Evolutionary conservation across 2,113 vertebrate genomes (phyloP), one percentile per base, ranked within the genome.

Genomic region (Ammodramus savannarum): DNA sequence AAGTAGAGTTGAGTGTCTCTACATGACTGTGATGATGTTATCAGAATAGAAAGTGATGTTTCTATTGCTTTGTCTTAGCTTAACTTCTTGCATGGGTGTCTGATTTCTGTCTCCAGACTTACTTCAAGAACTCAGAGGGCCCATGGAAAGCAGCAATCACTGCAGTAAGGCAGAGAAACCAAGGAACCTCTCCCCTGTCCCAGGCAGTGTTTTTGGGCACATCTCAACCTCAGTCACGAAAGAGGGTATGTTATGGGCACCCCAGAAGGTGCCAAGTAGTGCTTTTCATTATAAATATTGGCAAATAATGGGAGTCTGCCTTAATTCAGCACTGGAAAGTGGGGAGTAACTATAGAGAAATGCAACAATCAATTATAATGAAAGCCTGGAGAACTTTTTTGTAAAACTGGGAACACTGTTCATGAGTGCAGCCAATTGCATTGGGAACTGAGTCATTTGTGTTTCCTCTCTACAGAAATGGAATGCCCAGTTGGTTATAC

Each of bases 131-230:
- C 91, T 94, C 98, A 63, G 98, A 98, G 38, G 97, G 96, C 39
- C 96, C 98, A 0, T 99, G 99, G 99, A 98, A 98, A 96, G 96
- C 96, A 11, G 98, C 98, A 22, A 58, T 99, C 32, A 55, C 54
- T 54, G 58, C 87, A 36, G 38, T 99, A 46, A 98, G 97, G 95
- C 98, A 43, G 79, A 99, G 97, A 90, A 98, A 98, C 36, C 79
- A 65, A 17, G 46, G 69, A 44, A 65, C 79, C 9, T 89, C 96
- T 18, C 65, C 93, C 39, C 10, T 89, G n/a, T 59, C 90, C 51
- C 62, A 68, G 26, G 83, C 66, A 11, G 23, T 94, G 59, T 27
- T 75, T 67, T 38, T 97, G 73, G 76, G 79, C 74, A 32, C 62
- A 69, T 41, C 63, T 72, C 68, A 31, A n/a, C 75, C 77, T 44